Evolutionary conservation across 2,113 vertebrate species (phyloP), one percentile per base, ranked within the genome.

Genomic region (Daboia siamensis): DNA sequence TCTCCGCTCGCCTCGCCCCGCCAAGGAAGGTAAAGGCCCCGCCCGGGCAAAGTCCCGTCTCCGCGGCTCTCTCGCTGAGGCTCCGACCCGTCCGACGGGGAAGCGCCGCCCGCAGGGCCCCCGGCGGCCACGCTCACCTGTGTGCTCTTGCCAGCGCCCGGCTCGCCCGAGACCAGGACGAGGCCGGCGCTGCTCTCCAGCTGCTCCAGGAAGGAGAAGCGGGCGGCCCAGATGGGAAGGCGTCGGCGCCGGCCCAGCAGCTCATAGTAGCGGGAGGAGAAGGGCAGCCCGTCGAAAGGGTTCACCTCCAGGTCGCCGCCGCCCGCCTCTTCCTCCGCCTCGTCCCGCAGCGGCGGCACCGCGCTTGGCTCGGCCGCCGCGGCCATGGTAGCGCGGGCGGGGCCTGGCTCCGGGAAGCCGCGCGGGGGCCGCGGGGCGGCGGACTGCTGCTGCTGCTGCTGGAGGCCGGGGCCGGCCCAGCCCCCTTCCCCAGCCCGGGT

Each of bases 201-300:
- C 11, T 97, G 97, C 93, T 99, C 98, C 96, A 99, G 96, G 91
- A 99, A 98, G 93, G 93, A 96, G 96, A 98, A 98, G 80, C 97
- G 98, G 86, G 98, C 86, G 55, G 93, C 97, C 99, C 99, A 99
- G 1, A 99, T 95, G 0, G 99, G 98, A 64, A 99, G 97, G 64
- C 84, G 91, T 24, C 96, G 96, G 44, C 99, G 97, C 97, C 98
- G 97, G 92, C 98, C 97, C 96, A 99, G 97, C 46, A 99, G 97
- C 91, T 98, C 89, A 11, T 99, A 99, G 97, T 99, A 99, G 0
- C 98, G 98, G 0, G 99, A 99, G 1, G 99, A 99, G 94, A 98
- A 99, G 74, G 99, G 99, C 92, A 99, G 97, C 51, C 99, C 98
- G 0, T 99, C 99, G 11, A 99, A 99, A 0, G 99, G 99, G 96